A percentile compares a stretch with the other conserved stretches of the same genome.
These are phyloP conservation scores for Columba livia DNA, from an alignment of 2,113 vertebrate species.

Conservation along the genomic window DNA sequence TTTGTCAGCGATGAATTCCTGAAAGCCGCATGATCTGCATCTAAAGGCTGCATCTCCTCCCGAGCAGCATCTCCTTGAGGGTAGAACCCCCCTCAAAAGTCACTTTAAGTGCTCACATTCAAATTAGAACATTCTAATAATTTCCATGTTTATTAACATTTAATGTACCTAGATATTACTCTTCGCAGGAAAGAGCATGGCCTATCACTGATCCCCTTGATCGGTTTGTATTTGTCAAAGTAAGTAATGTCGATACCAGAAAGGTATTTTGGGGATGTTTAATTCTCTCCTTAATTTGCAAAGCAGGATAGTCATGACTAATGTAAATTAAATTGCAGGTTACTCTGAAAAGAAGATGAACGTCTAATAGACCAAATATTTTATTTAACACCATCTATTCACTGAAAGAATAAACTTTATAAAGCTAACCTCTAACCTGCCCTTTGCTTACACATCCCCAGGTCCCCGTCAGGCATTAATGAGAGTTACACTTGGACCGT, in stretches of 20 bases:
- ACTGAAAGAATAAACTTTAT: slow-evolving; percentile 48
- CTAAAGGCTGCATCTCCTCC: neutral
- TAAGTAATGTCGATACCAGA: neutral
- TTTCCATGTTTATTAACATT: neutral
- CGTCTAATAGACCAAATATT: neutral
- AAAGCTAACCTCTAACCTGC: neutral
- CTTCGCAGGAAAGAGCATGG: neutral
- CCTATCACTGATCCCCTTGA: neutral
- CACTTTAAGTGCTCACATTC: neutral
- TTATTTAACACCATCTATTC: neutral
- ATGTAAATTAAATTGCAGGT: slow-evolving; percentile 14
- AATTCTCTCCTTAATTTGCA: neutral
- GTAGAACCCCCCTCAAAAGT: neutral
- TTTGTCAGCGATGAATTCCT: neutral
- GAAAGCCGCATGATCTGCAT: neutral
- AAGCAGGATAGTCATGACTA: neutral
- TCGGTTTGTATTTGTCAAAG: neutral
- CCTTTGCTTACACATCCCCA: neutral
- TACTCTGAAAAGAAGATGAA: neutral
- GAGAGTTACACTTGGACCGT: neutral
- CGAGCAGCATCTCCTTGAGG: neutral
- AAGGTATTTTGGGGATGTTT: neutral
- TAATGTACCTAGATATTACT: neutral
- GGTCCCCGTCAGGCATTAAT: neutral
- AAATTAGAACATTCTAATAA: neutral